Evolutionary conservation across 2,797 vertebrate genomes (phyloP), one percentile per base, ranked within the genome.

Genomic region (Mustela erminea): DNA sequence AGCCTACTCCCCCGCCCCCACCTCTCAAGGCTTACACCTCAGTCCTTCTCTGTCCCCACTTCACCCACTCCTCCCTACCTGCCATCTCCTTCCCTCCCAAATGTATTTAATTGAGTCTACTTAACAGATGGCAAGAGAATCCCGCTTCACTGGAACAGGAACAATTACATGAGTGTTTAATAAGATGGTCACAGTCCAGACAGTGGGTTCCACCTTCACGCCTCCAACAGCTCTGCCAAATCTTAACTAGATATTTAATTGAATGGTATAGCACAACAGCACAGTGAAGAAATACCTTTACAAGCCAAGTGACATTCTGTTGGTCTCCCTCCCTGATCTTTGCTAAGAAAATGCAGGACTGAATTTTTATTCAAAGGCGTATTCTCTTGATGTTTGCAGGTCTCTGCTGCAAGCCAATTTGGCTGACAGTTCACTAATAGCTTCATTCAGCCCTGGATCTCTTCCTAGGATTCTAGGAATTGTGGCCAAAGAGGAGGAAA

Each of bases 71-170:
- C 93, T 64, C 74, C 38, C n/a, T 25, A 23, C 27, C 29, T 13
- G 20, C 20, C 27, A 17, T 35, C n/a, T 58, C 77, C 38, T 41
- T 38, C 64, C 64, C 41, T 94, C 46, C 38, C 83, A 87, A 74
- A 85, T 4, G 10, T 12, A 92, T 92, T 97, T 68, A 96, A 97
- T 11, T 87, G 97, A 93, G 58, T 70, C 97, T 97, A 97, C n/a
- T 32, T 77, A 97, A 97, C 98, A 98, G 97, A 98, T 96, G 97
- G 97, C 96, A 93, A 94, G 90, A 97, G 97, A 95, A 97, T 66
- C 78, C 38, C 1, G 68, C 41, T 83, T 96, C 83, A 54, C 93
- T 92, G 72, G 95, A 88, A 87, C 14, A 94, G 43, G 85, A 96
- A 95, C 95, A 96, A 97, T 81, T 94, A 75, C 46, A 80, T n/a